Percentiles rank a stretch among this genome's conserved stretches.
Conservation (phyloP, 2,888 invertebrate genomes). For the Scaptomyza caliginosa region DNA sequence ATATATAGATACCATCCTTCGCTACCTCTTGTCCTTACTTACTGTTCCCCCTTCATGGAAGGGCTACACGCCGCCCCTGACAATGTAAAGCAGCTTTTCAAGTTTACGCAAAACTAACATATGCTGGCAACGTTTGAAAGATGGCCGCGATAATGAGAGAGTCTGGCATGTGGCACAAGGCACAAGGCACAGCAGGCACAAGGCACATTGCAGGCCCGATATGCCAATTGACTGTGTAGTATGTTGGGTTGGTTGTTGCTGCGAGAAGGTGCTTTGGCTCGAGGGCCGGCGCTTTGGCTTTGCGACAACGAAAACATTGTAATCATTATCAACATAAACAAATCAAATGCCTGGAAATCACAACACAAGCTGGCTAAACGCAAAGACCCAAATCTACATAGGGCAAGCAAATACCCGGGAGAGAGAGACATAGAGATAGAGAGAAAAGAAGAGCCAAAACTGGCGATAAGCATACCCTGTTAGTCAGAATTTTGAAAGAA, state of each 20-base stretch:
- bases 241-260: neutral
- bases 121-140: constrained; percentile 76
- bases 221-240: constrained; percentile 39
- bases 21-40: neutral
- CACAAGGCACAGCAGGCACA: neutral
- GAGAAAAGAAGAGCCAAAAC: neutral
- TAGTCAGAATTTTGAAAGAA: neutral
- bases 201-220: constrained; percentile 21
- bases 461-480: constrained; percentile 11
- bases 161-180: constrained; percentile 8
- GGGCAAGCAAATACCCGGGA: neutral
- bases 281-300: constrained; percentile 7
- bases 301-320: constrained; percentile 59
- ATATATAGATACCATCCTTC: constrained; percentile 14
- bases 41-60: neutral
- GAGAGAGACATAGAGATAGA: neutral
- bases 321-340: constrained; percentile 78
- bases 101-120: constrained; percentile 78
- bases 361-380: constrained; percentile 15
- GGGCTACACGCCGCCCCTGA: constrained; percentile 17
- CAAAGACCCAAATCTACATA: constrained; percentile 11
- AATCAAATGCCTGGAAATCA: constrained; percentile 61
- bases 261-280: neutral
- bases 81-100: constrained; percentile 74
- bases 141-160: constrained; percentile 74